Evolutionary conservation across 1,140 invertebrate species (phyloP), one percentile per base, ranked within the genome.

Genomic region (Lanistes nyassanus): DNA sequence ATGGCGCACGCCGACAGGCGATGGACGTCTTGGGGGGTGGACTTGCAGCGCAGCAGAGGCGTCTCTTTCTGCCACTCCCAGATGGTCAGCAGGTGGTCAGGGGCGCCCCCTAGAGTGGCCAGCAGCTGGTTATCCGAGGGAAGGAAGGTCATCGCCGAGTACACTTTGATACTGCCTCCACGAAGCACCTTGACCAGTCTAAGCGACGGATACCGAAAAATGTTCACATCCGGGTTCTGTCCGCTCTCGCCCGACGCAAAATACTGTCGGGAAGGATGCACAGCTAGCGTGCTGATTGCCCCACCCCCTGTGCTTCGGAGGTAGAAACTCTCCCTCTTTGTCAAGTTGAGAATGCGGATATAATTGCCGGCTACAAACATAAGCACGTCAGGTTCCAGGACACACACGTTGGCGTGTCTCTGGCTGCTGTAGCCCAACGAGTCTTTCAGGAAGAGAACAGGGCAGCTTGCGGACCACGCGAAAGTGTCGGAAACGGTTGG

Each of bases 31-130:
- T 71, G 94, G 34, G 92, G 92, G 81, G 94, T 93, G 0, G 95
- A 94, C 85, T 94, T 94, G 3, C 92, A 92, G 56, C 93, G 91
- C 16, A 96, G 88, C 21, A 95, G 86, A 74, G 95, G 93, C 69
- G 88, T 90, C 56, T 92, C 92, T 5, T 90, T 89, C 82, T 92
- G 91, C 95, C 95, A 97, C 80, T 94, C 91, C 95, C 95, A 97
- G 67, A 97, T 92, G 0, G 94, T 96, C 16, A 97, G 90, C 77
- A 93, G 92, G 83, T 93, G 94, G 88, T 97, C 95, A 0, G 95
- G 95, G 75, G 93, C 91, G 23, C 93, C 93, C 0, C 94, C 94
- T 85, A 96, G 94, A 0, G 95, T 95, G 6, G 93, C 93, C 42
- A 97, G 87, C 34, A 95, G 85, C 62, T 92, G 91, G 0, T 95